These are phyloP conservation scores for Fragum fragum DNA, from an alignment of 2,888 invertebrate genomes.

Conservation along the genomic window DNA sequence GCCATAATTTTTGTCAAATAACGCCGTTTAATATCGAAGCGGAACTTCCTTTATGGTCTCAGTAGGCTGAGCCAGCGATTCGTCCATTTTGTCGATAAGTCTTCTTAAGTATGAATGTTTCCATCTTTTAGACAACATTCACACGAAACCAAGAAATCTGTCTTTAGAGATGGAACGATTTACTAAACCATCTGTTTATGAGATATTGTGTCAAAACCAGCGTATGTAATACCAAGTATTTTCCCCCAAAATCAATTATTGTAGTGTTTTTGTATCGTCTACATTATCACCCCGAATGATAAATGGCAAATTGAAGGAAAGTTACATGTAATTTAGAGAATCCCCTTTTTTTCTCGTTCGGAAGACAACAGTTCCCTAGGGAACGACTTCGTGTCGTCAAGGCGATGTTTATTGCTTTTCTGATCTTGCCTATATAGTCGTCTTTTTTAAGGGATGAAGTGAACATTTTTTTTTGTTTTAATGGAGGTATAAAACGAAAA, in stretches of 20 bases:
- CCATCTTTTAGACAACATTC: too few relatives aligned
- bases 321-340: constrained; percentile 21
- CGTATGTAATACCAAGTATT: not conserved
- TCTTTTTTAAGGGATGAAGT: too few relatives aligned
- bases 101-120: too few relatives aligned
- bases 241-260: not conserved
- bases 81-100: too few relatives aligned
- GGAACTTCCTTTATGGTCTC: too few relatives aligned
- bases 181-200: not conserved
- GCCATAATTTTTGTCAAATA: too few relatives aligned
- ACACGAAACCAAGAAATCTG: too few relatives aligned
- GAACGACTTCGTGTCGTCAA: constrained; percentile 7
- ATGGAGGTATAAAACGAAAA: too few relatives aligned
- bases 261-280: not conserved
- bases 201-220: not conserved
- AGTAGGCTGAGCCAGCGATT: too few relatives aligned
- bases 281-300: constrained; percentile 17
- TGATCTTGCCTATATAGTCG: not conserved
- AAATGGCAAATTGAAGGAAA: constrained; percentile 17
- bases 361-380: constrained; percentile 22
- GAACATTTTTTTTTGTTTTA: too few relatives aligned
- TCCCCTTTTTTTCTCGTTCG: not conserved
- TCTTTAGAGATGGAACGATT: too few relatives aligned
- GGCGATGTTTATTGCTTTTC: constrained; percentile 7
- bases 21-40: too few relatives aligned